phyloP scores from a whole-genome alignment of 2,113 vertebrate species.

The Lophius piscatorius region DNA sequence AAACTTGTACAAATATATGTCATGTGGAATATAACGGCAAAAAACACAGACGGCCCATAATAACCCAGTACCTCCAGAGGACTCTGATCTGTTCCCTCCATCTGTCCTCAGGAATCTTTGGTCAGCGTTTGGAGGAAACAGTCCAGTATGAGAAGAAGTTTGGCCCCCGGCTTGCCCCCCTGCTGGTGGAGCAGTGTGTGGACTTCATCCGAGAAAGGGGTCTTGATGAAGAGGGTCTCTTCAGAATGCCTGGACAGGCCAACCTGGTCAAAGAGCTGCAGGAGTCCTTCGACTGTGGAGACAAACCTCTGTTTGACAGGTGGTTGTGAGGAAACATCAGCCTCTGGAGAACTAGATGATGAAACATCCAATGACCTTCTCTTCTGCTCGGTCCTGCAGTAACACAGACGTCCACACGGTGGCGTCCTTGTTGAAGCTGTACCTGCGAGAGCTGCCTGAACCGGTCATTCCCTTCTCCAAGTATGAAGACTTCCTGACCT shows the following conservation, averaged over 20 bases:
- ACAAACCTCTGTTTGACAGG: conserved; percentile 95
- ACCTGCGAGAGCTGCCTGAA: conserved; percentile 94
- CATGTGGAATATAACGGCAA: too few species aligned
- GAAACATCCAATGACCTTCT: background rate
- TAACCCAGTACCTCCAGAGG: background rate
- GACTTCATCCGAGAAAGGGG: conserved; percentile 93
- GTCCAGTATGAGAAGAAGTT: conserved; percentile 88
- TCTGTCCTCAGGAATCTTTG: conserved; percentile 87
- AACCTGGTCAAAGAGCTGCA: conserved; percentile 95
- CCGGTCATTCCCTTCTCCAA: conserved; percentile 95
- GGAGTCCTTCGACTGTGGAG: conserved; percentile 93
- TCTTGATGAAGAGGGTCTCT: conserved; percentile 93
- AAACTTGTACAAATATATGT: too few species aligned
- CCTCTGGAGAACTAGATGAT: background rate
- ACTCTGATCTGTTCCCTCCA: background rate
- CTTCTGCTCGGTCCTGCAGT: conserved; percentile 70
- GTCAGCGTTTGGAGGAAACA: conserved; percentile 91
- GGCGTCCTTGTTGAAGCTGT: conserved; percentile 94
- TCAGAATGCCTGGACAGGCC: conserved; percentile 94
- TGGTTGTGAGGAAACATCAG: conserved; percentile 36
- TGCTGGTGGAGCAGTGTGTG: conserved; percentile 95
- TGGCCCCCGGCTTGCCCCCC: conserved; percentile 87
- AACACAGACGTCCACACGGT: conserved; percentile 96
- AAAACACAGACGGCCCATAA: too few species aligned
- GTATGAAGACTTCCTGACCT: conserved; percentile 94